Base-by-base conservation (phyloP, 92 coral and sea anemone species). In the Diadumene lineata region DNA sequence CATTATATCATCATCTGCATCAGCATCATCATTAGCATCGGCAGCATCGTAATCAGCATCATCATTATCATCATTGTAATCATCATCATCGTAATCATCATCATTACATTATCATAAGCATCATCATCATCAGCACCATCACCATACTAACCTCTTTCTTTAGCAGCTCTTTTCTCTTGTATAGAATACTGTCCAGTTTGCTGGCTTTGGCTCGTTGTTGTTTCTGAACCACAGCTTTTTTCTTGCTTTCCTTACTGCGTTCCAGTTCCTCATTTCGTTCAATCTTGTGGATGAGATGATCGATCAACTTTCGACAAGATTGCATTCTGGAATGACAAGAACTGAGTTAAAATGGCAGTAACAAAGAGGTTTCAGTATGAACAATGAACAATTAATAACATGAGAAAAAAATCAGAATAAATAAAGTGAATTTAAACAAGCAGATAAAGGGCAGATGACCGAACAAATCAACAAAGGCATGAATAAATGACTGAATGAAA, bases 261-360 rank as follows among this genome's bases (percentile, higher is more conserved):
- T 96, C 99, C 0, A 50, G 57, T 50, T 79, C 93, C 66, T 96
- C 99, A 66, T 70, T 91, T 26, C 97, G 92, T 22, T 96, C 99
- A 72, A 96, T 77, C 76, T 92, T 96, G 76, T 87, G 85, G 68
- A 96, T 68, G 50, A 96, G 89, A 58, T 75, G 68, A 65, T 96
- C 99, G 22, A 96, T 67, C 7, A 90, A 89, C 63, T 88, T 90
- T 24, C 89, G 84, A 69, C 97, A 91, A 11, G 85, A 88, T 32
- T 91, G 86, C 60, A 87, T 73, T 53, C 99, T 96, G 73, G 31
- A 56, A 72, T n/a, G n/a, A n/a, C n/a, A n/a, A n/a, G n/a, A n/a
- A n/a, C n/a, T n/a, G n/a, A n/a, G n/a, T n/a, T n/a, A n/a, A n/a
- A n/a, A n/a, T n/a, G n/a, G n/a, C n/a, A n/a, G n/a, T n/a, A n/a